Conservation (phyloP, 2,113 vertebrate genomes). For the Spilogale gracilis region DNA sequence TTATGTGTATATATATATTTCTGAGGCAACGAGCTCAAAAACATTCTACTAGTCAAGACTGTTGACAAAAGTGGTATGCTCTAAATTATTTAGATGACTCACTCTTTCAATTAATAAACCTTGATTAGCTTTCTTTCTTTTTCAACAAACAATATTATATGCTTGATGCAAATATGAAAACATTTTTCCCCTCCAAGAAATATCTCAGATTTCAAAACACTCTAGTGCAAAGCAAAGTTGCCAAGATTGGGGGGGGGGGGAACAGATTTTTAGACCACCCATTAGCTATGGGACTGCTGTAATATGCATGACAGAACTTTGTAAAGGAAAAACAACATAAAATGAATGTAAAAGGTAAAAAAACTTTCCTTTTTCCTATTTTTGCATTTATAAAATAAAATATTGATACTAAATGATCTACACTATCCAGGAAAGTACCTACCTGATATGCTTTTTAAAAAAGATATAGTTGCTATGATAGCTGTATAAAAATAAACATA, state of each 20-base stretch:
- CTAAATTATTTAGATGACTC: background rate
- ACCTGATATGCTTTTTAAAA: background rate
- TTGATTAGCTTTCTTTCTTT: background rate
- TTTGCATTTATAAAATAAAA: background rate
- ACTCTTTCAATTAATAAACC: background rate
- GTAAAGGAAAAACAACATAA: background rate
- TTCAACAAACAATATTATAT: constrained; percentile 6
- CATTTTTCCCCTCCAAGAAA: background rate
- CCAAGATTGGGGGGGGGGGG: background rate
- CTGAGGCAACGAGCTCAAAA: constrained; percentile 2
- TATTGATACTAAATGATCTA: background rate
- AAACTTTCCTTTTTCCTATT: background rate
- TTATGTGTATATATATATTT: background rate
- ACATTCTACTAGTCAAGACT: background rate
- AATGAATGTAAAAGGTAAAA: constrained; percentile 6
- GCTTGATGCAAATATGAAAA: background rate
- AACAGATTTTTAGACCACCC: background rate
- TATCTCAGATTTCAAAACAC: constrained; percentile 34
- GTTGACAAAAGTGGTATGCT: constrained; percentile 16
- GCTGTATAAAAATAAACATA: background rate
- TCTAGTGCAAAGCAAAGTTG: background rate
- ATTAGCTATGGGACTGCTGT: background rate
- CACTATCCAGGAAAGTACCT: background rate
- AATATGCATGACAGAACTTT: background rate
- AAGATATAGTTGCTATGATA: background rate